Base-by-base conservation (phyloP, 2,797 vertebrate species). In the Salmo trutta region DNA sequence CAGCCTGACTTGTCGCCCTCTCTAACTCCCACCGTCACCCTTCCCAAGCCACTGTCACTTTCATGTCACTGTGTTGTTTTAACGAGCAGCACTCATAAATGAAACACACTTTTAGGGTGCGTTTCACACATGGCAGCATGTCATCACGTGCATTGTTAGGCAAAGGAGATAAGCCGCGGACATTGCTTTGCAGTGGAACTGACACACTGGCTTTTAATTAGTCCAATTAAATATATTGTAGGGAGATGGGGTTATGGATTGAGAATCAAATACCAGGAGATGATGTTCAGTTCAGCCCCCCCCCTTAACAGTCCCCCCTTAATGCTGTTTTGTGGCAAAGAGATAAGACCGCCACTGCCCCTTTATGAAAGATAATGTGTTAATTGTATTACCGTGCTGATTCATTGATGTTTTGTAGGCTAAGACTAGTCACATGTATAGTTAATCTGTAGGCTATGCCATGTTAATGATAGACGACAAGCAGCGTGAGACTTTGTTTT, bases 81-180 rank as follows among this genome's bases (percentile, higher is more conserved):
- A 87, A 88, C 27, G 71, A 83, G 82, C 77, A 7, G 59, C 5
- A 68, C 86, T 88, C 83, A 83, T 89, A 81, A 90, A 90, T 91
- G 84, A 89, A 93, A 92, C 87, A 91, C 89, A 93, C 92, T 88
- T 77, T 85, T 85, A 79, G 83, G 87, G 85, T 84, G 76, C 17
- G 64, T 90, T 88, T 91, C 52, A 87, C 86, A 90, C 85, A 81
- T 47, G 41, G 85, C 86, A 84, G 88, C 89, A 90, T 88, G 85
- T 90, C 91, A 93, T 93, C 91, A 90, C 90, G 87, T 88, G 86
- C 86, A 90, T 92, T 92, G 90, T 88, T 89, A 86, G 84, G 86
- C 78, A 2, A 59, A 24, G 75, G 79, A 90, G 92, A 94, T 94
- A 94, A 91, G 90, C 87, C 69, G 41, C 65, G 77, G 88, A 91